Base-by-base conservation (phyloP, 1,140 invertebrate species). In the Chrysopa pallens region DNA sequence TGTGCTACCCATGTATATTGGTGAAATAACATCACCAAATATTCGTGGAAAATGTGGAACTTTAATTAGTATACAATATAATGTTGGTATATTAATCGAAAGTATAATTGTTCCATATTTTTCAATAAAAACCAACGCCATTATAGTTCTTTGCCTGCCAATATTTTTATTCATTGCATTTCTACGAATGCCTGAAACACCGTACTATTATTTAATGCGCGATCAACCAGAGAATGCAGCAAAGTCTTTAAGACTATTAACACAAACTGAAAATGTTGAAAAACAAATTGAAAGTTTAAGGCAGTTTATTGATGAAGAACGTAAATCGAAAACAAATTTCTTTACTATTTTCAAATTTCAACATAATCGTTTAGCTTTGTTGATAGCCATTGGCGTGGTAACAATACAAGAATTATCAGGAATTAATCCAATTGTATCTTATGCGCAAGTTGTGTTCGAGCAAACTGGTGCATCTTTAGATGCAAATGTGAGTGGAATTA, bases 141-240 rank as follows among this genome's bases (percentile, higher is more conserved):
- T 69, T 0, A 50, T 68, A 33, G 67, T 64, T 13, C 51, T 68
- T 1, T 15, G 61, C 6, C 51, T 74, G n/a, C 67, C 71, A 14
- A 38, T 64, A 5, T 23, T 69, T 7, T 67, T 68, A 42, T 54
- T 53, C 36, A 5, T 54, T 1, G 38, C 42, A 8, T 59, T 72
- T 57, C 69, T 80, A 42, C 55, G 78, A n/a, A 81, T 90, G 37
- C 88, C 89, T 0, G 88, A 93, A 61, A 91, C 87, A 0, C 89
- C 89, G 0, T 74, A 84, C 42, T 93, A 85, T 80, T 33, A 33
- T 33, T 82, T 76, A 53, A 71, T 88, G 8, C 74, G 78, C 6
- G 80, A 78, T 52, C 73, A 74, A 1, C 71, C 76, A 23, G 66
- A 72, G 31, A 73, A 80, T 45, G 70, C 74, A 41, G 87, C 87